Base-by-base conservation (phyloP, 1,140 invertebrate genomes). In the Drosophila aff. region DNA sequence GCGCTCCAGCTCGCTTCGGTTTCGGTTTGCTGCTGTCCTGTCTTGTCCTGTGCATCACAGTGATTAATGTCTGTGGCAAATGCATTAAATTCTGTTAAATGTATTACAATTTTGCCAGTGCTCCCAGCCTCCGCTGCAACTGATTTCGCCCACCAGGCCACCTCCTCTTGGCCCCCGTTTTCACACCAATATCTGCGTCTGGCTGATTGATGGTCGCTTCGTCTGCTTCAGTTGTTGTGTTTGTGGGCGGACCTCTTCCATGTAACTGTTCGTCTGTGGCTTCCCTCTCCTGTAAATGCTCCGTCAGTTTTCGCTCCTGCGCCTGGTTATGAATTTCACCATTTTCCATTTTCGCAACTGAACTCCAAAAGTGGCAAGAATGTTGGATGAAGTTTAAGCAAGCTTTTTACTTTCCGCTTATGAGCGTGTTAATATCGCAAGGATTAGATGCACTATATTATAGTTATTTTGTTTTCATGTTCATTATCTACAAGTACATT, bases 1-100 rank as follows among this genome's bases (percentile, higher is more conserved):
- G 18, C n/a, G 47, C 47, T 55, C 46, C 59, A 33, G 43, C 36
- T 60, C 60, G 44, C 18, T 73, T 76, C 58, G 55, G 65, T 72
- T 72, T 75, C 55, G 69, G 57, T 74, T 75, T 75, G 63, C 65
- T 79, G 65, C 72, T 76, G 72, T 76, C 50, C 74, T 82, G 81
- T 77, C 72, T 73, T 85, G 82, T 78, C 69, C 84, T 90, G 83
- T 91, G 89, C 89, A 91, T 91, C 89, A 87, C 83, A 91, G 89
- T 91, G 89, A 91, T 91, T 91, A 91, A 91, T 91, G 89, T 91
- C 83, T 91, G 89, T 91, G 89, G 89, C 89, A 91, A 91, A 91
- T 91, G 89, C 89, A 91, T 91, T 91, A 91, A 91, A 91, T 91
- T 91, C 89, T 89, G 81, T 91, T 91, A 91, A 91, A 91, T 91